A percentile compares a stretch with the other conserved stretches of the same genome.
Conservation (phyloP, 2,888 invertebrate genomes). For the Nymphalis urticae region DNA sequence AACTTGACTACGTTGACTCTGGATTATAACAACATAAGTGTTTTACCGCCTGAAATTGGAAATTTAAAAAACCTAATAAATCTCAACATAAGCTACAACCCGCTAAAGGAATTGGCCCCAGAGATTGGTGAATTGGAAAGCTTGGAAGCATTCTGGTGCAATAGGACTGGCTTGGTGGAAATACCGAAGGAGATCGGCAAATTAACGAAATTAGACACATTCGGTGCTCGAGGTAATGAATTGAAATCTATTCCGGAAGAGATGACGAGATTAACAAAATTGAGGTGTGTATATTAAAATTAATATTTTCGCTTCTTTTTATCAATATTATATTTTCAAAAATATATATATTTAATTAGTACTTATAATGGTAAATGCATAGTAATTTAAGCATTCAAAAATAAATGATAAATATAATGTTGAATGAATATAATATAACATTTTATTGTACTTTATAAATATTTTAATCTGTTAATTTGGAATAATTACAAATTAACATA, state of each 20-base stretch:
- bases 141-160: conserved; percentile 86
- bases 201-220: conserved; percentile 82
- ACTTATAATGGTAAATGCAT: not conserved
- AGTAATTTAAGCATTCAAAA: not conserved
- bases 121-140: conserved; percentile 82
- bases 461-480: too few relatives aligned
- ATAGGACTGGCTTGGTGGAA: conserved; percentile 77
- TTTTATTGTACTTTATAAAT: too few relatives aligned
- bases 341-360: not conserved
- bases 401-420: too few relatives aligned
- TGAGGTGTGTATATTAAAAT: conserved; percentile 65
- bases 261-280: conserved; percentile 78
- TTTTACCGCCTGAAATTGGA: conserved; percentile 83
- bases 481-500: too few relatives aligned
- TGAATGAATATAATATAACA: too few relatives aligned
- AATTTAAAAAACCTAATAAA: conserved; percentile 81
- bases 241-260: conserved; percentile 80
- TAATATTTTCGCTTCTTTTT: not conserved
- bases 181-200: conserved; percentile 84
- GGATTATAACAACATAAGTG: conserved; percentile 84
- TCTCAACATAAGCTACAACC: conserved; percentile 86
- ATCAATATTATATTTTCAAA: too few relatives aligned
- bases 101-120: conserved; percentile 79
- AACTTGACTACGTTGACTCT: conserved; percentile 83
- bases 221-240: conserved; percentile 85